phyloP scores from a whole-genome alignment of 2,797 vertebrate genomes.

The Streptopelia turtur region DNA sequence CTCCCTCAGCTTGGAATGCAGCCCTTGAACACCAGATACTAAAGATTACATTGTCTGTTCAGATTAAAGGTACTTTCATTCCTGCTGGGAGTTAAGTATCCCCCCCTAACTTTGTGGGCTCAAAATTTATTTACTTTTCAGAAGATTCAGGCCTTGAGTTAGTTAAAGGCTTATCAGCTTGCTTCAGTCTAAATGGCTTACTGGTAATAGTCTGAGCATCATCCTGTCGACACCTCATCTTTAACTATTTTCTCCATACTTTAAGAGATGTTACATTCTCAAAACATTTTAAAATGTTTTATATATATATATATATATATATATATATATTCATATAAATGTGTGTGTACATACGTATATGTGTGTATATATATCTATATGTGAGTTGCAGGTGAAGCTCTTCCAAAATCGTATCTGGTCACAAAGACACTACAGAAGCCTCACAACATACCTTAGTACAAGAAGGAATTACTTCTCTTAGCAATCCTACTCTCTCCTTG shows the following conservation, averaged over 20 bases:
- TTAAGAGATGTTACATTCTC: not conserved
- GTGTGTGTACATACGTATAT: not conserved
- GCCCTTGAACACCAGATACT: not conserved
- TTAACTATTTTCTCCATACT: not conserved
- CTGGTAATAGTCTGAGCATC: not conserved
- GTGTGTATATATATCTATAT: fast-evolving
- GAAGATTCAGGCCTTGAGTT: not conserved
- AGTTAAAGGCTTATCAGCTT: not conserved
- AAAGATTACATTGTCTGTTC: not conserved
- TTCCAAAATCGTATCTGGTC: not conserved
- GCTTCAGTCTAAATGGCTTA: not conserved
- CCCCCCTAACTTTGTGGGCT: not conserved
- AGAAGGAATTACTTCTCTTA: not conserved
- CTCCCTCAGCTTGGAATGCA: not conserved
- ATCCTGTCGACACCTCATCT: not conserved
- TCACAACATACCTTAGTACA: not conserved
- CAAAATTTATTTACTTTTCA: slow-evolving; percentile 45
- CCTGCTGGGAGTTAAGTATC: slow-evolving; percentile 14
- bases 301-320: too few relatives aligned
- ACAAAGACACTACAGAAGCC: not conserved
- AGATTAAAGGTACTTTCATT: slow-evolving; percentile 44
- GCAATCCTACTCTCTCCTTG: not conserved
- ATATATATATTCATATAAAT: not conserved
- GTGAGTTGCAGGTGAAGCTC: not conserved
- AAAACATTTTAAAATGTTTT: not conserved